phyloP scores from a whole-genome alignment of 1,140 invertebrate species.

The Latrodectus geometricus region DNA sequence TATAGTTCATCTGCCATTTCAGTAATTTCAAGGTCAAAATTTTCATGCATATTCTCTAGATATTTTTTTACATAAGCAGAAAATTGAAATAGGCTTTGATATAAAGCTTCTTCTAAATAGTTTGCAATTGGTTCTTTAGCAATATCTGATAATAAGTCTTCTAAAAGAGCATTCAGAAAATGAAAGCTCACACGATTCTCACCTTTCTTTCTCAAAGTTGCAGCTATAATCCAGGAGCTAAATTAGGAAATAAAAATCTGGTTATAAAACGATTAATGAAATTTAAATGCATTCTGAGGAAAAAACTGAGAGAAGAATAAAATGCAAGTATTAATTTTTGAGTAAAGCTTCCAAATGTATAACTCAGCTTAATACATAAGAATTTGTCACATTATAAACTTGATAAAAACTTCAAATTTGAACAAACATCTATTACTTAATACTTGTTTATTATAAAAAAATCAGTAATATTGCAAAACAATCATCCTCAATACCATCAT shows the following conservation, averaged over 20 bases:
- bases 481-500: too few species aligned
- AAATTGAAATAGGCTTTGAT: background rate
- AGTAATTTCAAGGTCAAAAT: conserved; percentile 16
- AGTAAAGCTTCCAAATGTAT: too few species aligned
- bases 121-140: conserved; percentile 4
- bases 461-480: too few species aligned
- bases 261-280: too few species aligned
- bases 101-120: conserved; percentile 16
- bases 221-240: conserved; percentile 53
- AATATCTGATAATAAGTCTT: conserved; percentile 15
- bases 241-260: background rate
- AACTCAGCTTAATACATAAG: too few species aligned
- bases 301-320: too few species aligned
- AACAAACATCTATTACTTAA: too few species aligned
- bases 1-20: conserved; percentile 44
- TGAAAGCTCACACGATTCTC: conserved; percentile 45
- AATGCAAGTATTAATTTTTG: too few species aligned
- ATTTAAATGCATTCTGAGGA: too few species aligned
- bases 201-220: conserved; percentile 33
- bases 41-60: conserved; percentile 22
- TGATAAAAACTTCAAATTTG: too few species aligned
- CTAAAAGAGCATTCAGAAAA: conserved; percentile 28
- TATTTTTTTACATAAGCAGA: background rate
- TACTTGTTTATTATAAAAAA: too few species aligned
- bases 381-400: too few species aligned